Base-by-base conservation (phyloP, 2,113 vertebrate species). In the Todiramphus chloris region DNA sequence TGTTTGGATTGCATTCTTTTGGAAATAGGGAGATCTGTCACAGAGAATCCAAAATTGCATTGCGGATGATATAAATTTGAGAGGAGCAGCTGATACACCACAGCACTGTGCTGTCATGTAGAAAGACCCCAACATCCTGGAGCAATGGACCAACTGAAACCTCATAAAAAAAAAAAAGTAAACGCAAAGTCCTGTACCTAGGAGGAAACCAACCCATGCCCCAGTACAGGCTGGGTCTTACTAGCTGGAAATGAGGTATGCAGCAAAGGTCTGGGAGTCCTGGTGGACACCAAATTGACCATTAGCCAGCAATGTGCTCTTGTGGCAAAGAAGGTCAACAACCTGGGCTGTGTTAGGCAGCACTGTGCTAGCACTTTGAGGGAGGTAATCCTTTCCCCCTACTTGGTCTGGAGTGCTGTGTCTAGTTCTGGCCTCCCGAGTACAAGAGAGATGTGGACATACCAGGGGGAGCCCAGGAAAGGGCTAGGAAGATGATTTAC, bases 231-330 rank as follows among this genome's bases (percentile, higher is more conserved):
- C 23, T 72, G 35, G 11, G 17, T 82, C 39, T 75, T 41, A 39
- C 9, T 13, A 1, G 1, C 25, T 85, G 75, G 30, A 55, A 59
- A 43, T 53, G 53, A 83, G 7, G n/a, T 82, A 46, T 62, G 19
- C 10, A 25, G 37, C 35, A 56, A 63, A 67, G 53, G 10, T 15
- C 23, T 39, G 30, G 20, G 23, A 8, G 20, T 41, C 2, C 6
- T 79, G 33, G 14, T 53, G 11, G 66, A 28, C 30, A 30, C 51
- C 64, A 19, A 44, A 18, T 2, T 77, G 81, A 18, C 7, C 73
- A 19, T 35, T 33, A 46, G 48, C 12, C 39, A 64, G 25, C 18
- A 37, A 16, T 0, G 0, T 5, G 15, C 9, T 46, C 55, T 19
- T 31, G 16, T 41, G 76, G 41, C 72, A 53, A 39, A 58, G 37